Conservation (phyloP, 2,797 vertebrate genomes). For the Euthynnus affinis region DNA sequence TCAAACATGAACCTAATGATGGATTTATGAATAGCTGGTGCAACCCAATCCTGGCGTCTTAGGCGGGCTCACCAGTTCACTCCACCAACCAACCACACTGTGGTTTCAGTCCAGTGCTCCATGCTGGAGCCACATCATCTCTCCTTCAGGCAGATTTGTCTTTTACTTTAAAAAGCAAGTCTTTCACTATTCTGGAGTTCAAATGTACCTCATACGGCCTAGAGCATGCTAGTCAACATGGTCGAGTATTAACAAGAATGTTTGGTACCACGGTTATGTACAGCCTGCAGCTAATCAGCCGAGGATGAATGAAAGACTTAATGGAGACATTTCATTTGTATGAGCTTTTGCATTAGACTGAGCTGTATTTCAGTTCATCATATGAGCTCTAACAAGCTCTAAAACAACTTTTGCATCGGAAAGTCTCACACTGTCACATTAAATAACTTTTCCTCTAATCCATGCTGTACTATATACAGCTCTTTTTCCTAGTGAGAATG, state of each 20-base stretch:
- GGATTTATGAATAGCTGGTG: neutral
- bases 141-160: constrained; percentile 32
- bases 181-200: constrained; percentile 36
- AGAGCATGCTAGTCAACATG: constrained; percentile 32
- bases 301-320: constrained; percentile 45
- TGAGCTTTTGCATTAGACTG: constrained; percentile 45
- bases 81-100: constrained; percentile 8
- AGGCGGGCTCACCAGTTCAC: constrained; percentile 6
- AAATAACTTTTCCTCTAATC: constrained; percentile 19
- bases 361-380: constrained; percentile 39
- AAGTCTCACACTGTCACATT: constrained; percentile 42
- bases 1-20: too few species aligned
- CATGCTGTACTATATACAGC: constrained; percentile 4
- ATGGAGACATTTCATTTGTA: constrained; percentile 55
- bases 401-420: constrained; percentile 45
- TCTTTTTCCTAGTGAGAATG: neutral
- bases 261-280: constrained; percentile 43
- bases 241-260: constrained; percentile 37
- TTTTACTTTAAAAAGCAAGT: constrained; percentile 24
- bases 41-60: neutral
- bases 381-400: constrained; percentile 43
- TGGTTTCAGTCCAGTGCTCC: constrained; percentile 3
- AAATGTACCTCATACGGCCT: constrained; percentile 21
- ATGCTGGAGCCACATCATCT: constrained; percentile 15
- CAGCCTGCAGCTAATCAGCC: constrained; percentile 60